phyloP scores from a whole-genome alignment of 92 coral and sea anemone genomes.

The Epizoanthus illoricatus region DNA sequence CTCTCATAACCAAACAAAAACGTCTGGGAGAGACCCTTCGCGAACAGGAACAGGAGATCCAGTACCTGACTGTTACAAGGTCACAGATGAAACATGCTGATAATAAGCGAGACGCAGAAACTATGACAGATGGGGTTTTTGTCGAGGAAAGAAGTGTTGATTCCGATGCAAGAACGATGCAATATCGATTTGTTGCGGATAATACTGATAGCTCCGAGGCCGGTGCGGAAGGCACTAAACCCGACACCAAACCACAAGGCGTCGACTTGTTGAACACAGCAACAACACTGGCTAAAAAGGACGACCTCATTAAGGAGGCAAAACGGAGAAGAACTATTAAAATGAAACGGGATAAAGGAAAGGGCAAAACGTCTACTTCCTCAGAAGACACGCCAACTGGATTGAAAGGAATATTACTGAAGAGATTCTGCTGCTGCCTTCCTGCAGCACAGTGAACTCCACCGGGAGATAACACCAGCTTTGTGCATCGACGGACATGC shows the following conservation, averaged over 20 bases:
- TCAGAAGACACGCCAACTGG: conserved; percentile 13
- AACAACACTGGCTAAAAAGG: conserved; percentile 64
- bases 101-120: conserved; percentile 54
- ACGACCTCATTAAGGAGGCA: conserved; percentile 77
- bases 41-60: conserved; percentile 93
- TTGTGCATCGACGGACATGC: background rate
- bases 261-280: conserved; percentile 65
- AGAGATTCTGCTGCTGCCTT: conserved; percentile 35
- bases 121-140: conserved; percentile 69
- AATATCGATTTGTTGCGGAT: conserved; percentile 5
- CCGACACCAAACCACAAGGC: conserved; percentile 56
- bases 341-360: conserved; percentile 54
- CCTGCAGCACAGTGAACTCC: conserved; percentile 1
- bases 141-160: conserved; percentile 76
- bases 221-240: conserved; percentile 2
- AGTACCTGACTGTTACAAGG: conserved; percentile 62
- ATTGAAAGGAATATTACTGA: conserved; percentile 5
- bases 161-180: conserved; percentile 34
- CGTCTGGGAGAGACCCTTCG: conserved; percentile 84
- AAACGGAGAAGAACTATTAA: conserved; percentile 74
- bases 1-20: conserved; percentile 75
- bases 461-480: background rate
- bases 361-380: background rate
- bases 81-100: conserved; percentile 41
- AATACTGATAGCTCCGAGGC: conserved; percentile 38